These are phyloP conservation scores for Benitochromis conjunctus DNA, from an alignment of 2,113 vertebrate species.

Conservation along the genomic window DNA sequence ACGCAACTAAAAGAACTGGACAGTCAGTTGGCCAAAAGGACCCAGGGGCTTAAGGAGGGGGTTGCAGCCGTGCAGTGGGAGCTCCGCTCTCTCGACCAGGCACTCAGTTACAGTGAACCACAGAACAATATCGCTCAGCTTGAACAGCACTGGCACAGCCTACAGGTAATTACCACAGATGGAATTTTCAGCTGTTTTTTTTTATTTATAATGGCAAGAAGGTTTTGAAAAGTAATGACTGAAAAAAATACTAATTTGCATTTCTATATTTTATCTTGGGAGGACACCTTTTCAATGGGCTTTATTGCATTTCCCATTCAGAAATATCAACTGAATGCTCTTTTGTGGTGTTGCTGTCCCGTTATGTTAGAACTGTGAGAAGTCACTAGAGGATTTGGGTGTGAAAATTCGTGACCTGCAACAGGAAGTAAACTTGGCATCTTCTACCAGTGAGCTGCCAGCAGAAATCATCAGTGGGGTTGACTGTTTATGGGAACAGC, in stretches of 20 bases:
- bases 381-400: constrained; percentile 42
- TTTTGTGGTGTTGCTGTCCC: neutral
- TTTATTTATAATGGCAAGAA: fast-evolving
- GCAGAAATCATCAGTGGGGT: constrained; percentile 39
- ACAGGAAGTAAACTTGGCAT: constrained; percentile 29
- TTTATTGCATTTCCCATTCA: neutral
- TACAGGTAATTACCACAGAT: constrained; percentile 58
- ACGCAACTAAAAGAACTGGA: constrained; percentile 46
- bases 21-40: neutral
- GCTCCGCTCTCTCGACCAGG: constrained; percentile 66
- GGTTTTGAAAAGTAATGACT: neutral
- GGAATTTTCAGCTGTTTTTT: neutral
- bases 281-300: neutral
- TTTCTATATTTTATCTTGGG: neutral
- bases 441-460: constrained; percentile 40
- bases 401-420: constrained; percentile 55
- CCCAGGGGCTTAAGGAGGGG: constrained; percentile 46
- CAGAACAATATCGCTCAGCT: constrained; percentile 59
- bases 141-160: constrained; percentile 66
- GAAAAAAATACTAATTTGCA: neutral
- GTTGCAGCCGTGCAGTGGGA: constrained; percentile 62
- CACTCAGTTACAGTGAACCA: constrained; percentile 51
- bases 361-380: constrained; percentile 60
- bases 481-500: constrained; percentile 57
- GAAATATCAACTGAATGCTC: neutral